Evolutionary conservation across 2,797 vertebrate species (phyloP).

Genomic region (Chaetophractus vellerosus): DNA sequence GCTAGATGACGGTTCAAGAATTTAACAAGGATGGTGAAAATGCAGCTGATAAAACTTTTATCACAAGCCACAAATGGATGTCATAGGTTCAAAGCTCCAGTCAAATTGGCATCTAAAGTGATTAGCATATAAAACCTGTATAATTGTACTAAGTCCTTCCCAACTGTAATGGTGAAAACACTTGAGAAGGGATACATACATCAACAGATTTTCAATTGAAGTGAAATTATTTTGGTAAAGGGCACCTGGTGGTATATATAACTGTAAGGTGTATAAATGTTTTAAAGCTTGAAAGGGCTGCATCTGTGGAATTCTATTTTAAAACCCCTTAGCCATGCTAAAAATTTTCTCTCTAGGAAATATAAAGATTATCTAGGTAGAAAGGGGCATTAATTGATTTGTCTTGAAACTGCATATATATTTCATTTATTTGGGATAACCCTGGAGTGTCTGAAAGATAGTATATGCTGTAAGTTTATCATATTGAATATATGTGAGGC

Average conservation of each 20-base stretch:
- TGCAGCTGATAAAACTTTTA: not conserved
- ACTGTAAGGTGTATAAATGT: not conserved
- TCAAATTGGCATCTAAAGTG: too few relatives aligned
- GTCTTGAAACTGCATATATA: not conserved
- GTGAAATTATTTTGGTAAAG: not conserved
- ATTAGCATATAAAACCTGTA: not conserved
- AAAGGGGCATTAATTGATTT: not conserved
- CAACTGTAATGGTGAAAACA: not conserved
- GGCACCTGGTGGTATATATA: not conserved
- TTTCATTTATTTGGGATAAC: not conserved
- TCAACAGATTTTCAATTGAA: not conserved
- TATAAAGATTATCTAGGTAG: too few relatives aligned
- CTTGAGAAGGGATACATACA: not conserved
- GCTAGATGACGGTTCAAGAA: not conserved
- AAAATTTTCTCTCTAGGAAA: not conserved
- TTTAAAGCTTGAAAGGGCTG: not conserved
- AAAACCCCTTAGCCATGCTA: not conserved
- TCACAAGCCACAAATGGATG: not conserved
- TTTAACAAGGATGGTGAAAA: not conserved
- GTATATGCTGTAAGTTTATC: not conserved
- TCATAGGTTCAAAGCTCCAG: not conserved
- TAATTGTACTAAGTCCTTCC: not conserved
- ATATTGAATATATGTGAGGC: not conserved
- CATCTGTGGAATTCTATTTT: not conserved
- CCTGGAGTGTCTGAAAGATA: not conserved